Conservation (phyloP, 2,797 vertebrate species). For the Xerus rutilus region DNA sequence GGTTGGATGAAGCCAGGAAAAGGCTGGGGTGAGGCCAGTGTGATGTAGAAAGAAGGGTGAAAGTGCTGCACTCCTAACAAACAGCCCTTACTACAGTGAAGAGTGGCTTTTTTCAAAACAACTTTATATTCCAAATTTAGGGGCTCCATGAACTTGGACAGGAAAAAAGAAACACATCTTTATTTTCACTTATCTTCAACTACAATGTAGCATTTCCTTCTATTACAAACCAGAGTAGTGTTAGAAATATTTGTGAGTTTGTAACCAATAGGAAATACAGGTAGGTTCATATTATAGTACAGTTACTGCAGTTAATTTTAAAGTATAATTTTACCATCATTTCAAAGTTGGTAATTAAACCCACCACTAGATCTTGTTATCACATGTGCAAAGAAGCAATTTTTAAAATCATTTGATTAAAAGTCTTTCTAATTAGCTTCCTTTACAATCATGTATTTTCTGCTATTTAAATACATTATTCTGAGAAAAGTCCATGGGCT, state of each 20-base stretch:
- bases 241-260: background rate
- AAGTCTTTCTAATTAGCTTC: background rate
- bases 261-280: background rate
- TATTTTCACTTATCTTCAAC: background rate
- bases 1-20: background rate
- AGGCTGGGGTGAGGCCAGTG: background rate
- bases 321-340: constrained; percentile 13
- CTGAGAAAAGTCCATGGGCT: background rate
- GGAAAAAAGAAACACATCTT: background rate
- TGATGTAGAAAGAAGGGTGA: background rate
- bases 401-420: background rate
- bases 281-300: background rate
- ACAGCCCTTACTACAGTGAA: background rate
- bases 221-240: background rate
- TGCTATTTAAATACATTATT: background rate
- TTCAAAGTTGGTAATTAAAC: constrained; percentile 17
- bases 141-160: background rate
- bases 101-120: constrained; percentile 2
- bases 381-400: background rate
- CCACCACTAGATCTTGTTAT: background rate
- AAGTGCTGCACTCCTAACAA: background rate
- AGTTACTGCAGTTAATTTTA: background rate
- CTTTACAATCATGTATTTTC: background rate
- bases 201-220: background rate
- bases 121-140: background rate